Evolutionary conservation across 2,888 invertebrate species (phyloP).

Genomic region (Cantharis rufa): DNA sequence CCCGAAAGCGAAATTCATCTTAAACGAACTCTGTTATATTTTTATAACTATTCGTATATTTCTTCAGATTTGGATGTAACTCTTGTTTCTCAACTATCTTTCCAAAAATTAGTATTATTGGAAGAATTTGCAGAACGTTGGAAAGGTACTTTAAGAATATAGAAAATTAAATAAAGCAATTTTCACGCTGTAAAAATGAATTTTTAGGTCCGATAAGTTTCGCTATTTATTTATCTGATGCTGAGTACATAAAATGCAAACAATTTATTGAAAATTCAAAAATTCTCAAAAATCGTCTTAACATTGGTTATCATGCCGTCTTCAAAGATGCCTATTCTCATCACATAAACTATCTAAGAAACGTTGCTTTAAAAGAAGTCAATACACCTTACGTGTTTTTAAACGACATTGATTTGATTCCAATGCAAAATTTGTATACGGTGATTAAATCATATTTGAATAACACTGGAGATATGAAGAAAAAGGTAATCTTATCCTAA

Average conservation of each 20-base stretch:
- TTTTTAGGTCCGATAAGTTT: conserved; percentile 78
- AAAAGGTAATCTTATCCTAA: conserved; percentile 53
- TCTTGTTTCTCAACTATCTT: conserved; percentile 85
- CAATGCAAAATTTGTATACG: conserved; percentile 78
- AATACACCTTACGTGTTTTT: conserved; percentile 84
- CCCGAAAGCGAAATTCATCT: conserved; percentile 70
- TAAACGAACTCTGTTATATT: conserved; percentile 82
- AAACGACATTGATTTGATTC: conserved; percentile 88
- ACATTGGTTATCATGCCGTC: conserved; percentile 88
- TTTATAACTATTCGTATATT: conserved; percentile 75
- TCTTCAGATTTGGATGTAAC: conserved; percentile 74
- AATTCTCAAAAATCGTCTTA: conserved; percentile 70
- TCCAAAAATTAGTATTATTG: conserved; percentile 81
- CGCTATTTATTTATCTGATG: conserved; percentile 85
- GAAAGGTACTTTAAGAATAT: conserved; percentile 62
- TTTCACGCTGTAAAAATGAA: too few relatives aligned
- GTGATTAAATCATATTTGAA: conserved; percentile 66
- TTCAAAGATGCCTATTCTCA: conserved; percentile 89
- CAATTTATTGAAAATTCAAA: conserved; percentile 76
- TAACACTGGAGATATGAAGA: conserved; percentile 40
- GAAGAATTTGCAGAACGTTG: conserved; percentile 83
- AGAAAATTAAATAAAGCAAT: too few relatives aligned
- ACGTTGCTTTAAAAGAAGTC: conserved; percentile 80
- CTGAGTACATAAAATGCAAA: conserved; percentile 79
- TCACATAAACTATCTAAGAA: conserved; percentile 88